Evolutionary conservation across 2,113 vertebrate species (phyloP).

Genomic region (Ellobius talpinus): DNA sequence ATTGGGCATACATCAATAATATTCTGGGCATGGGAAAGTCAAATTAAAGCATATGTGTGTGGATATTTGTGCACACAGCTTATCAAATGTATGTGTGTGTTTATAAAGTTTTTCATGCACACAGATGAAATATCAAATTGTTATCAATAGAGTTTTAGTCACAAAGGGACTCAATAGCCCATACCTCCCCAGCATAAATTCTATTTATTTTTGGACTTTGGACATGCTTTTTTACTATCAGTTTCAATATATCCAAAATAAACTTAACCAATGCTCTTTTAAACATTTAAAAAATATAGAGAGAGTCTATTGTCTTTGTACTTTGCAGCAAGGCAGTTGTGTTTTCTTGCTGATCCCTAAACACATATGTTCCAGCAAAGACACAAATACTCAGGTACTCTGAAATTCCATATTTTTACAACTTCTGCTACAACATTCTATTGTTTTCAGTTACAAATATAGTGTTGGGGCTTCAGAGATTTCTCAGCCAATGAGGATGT

Average conservation of each 20-base stretch:
- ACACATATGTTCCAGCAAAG: neutral
- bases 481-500: neutral
- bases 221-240: neutral
- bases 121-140: constrained; percentile 16
- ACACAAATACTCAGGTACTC: neutral
- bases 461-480: neutral
- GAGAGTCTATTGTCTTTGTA: neutral
- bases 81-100: neutral
- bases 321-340: neutral
- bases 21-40: neutral
- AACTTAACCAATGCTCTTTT: neutral
- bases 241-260: neutral
- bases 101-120: neutral
- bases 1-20: neutral
- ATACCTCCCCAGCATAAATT: neutral
- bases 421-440: neutral
- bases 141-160: neutral
- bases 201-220: neutral
- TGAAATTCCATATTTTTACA: neutral
- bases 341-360: neutral
- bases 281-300: neutral
- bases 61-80: neutral
- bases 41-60: neutral
- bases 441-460: neutral
- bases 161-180: neutral